phyloP scores from a whole-genome alignment of 2,113 vertebrate genomes.

The Pelecanoides urinatrix region DNA sequence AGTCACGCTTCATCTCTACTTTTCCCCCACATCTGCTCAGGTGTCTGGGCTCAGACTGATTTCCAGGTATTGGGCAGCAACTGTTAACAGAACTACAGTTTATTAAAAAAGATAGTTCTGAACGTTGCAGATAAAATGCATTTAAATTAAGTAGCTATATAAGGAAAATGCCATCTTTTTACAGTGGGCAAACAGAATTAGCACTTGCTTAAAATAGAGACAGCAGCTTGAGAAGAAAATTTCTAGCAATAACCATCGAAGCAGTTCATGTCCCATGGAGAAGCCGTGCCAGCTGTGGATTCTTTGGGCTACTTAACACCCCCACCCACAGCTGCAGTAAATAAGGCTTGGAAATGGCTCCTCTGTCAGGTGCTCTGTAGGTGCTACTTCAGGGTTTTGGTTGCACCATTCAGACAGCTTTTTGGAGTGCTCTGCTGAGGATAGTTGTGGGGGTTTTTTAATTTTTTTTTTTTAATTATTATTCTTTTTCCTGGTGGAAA shows the following conservation, averaged over 20 bases:
- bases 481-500: neutral
- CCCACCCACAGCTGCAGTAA: neutral
- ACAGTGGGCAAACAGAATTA: neutral
- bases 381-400: neutral
- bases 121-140: neutral
- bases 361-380: neutral
- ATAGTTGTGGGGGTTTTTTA: rapidly evolving
- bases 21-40: neutral
- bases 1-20: neutral
- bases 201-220: neutral
- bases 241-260: neutral
- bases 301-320: neutral
- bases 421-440: neutral
- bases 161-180: neutral
- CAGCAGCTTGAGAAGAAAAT: neutral
- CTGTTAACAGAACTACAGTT: neutral
- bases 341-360: neutral
- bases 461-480: rapidly evolving
- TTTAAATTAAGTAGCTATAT: neutral
- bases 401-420: neutral
- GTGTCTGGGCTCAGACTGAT: neutral
- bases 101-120: neutral
- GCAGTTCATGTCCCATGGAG: neutral
- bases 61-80: neutral
- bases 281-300: neutral